Evolutionary conservation across 2,888 invertebrate genomes (phyloP).

Genomic region (Hartigia nigra): DNA sequence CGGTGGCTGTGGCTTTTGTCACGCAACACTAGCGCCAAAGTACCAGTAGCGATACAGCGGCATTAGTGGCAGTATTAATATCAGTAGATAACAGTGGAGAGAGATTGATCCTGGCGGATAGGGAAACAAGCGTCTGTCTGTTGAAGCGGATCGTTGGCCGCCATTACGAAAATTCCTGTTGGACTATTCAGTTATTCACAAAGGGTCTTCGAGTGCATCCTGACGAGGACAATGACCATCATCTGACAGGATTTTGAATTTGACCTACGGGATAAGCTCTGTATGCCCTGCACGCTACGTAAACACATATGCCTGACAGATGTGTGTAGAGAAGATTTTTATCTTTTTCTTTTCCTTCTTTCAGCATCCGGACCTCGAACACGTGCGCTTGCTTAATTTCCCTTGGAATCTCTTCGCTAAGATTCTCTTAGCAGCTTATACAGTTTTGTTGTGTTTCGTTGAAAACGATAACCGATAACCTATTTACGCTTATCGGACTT

Average conservation of each 20-base stretch:
- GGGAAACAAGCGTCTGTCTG: background rate
- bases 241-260: conserved; percentile 31
- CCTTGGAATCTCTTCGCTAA: background rate
- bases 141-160: background rate
- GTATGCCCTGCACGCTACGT: background rate
- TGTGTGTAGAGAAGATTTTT: background rate
- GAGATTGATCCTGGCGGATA: background rate
- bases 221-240: background rate
- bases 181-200: background rate
- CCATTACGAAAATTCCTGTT: background rate
- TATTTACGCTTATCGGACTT: background rate
- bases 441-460: background rate
- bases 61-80: background rate
- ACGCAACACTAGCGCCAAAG: background rate
- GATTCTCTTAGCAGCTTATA: background rate
- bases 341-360: conserved; percentile 23
- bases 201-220: background rate
- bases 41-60: background rate
- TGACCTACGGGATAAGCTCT: background rate
- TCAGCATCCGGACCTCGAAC: conserved; percentile 42
- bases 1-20: conserved; percentile 9
- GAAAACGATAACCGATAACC: background rate
- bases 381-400: conserved; percentile 7
- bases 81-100: background rate
- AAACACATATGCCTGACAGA: conserved; percentile 43